Evolutionary conservation across 2,113 vertebrate species (phyloP).

Genomic region (Craseonycteris thonglongyai): DNA sequence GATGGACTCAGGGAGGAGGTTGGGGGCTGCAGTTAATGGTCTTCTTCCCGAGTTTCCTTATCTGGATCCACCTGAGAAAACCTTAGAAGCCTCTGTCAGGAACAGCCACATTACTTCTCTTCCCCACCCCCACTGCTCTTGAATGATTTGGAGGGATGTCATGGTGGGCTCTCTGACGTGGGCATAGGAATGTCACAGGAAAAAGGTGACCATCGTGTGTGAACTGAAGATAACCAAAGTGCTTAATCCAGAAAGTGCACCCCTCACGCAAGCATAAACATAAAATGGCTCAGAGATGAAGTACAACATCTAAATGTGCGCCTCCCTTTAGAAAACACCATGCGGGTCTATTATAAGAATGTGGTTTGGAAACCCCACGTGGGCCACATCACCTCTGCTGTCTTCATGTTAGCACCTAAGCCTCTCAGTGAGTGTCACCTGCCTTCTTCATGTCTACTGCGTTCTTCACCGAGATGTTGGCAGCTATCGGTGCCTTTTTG

Average conservation of each 20-base stretch:
- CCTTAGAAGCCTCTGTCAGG: neutral
- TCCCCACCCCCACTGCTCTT: neutral
- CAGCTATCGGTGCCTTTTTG: neutral
- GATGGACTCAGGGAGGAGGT: neutral
- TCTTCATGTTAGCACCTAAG: accelerated
- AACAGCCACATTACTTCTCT: neutral
- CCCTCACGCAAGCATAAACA: neutral
- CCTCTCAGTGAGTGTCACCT: neutral
- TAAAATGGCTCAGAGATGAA: neutral
- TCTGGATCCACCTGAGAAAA: neutral
- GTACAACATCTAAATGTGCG: neutral
- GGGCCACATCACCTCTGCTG: neutral
- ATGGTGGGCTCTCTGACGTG: neutral
- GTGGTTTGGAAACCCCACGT: neutral
- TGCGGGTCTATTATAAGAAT: neutral
- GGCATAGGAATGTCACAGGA: neutral
- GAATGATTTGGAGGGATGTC: neutral
- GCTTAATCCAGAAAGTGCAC: neutral
- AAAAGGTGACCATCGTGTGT: neutral
- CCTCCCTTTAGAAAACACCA: neutral
- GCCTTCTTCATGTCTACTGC: neutral
- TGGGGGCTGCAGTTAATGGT: accelerated
- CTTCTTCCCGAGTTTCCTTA: neutral
- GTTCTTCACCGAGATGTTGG: neutral
- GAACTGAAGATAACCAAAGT: neutral